Base-by-base conservation (phyloP, 2,888 invertebrate species). In the Athalia rosae region DNA sequence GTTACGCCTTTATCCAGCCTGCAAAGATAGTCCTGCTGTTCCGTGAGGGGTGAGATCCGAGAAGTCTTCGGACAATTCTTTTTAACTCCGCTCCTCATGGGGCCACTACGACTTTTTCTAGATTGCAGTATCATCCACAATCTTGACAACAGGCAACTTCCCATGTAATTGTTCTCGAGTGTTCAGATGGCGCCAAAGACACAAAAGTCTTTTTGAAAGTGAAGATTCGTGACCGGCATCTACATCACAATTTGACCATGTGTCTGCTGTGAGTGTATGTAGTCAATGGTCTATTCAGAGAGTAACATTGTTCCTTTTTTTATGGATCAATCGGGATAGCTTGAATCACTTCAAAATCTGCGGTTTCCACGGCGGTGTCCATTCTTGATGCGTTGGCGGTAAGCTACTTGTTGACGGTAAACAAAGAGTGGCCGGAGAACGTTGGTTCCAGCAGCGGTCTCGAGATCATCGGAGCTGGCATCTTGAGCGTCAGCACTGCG, bases 391-490 rank as follows among this genome's bases (percentile, higher is more conserved):
- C 87, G 87, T 73, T 88, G 86, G n/a, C 87, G 85, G 73, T 88
- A 87, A 3, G 88, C 89, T 47, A 88, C 76, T 79, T 89, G 89
- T 59, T 89, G 89, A 15, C 89, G 84, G 77, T 89, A 89, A 59
- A 89, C 89, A 79, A 89, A 89, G 41, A 89, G 79, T 5, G 89
- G 89, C 59, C 89, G 86, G 13, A 89, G 85, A 59, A 88, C 81
- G 28, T 88, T 88, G 0, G 88, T 88, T 9, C 89, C 89, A 71
- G 89, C 89, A 0, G 89, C 89, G 3, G 87, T 87, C 71, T 88
- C 87, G 4, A 89, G 82, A 76, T 89, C 88, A 1, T 84, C 84
- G 71, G 4, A 9, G 4, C 77, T 77, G 45, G 71, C 53, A 53
- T 77, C 78, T 8, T 76, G 28, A 28, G 28, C 28, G 28, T 28